phyloP scores from a whole-genome alignment of 2,797 vertebrate species.

The Eidolon dupreanum region DNA sequence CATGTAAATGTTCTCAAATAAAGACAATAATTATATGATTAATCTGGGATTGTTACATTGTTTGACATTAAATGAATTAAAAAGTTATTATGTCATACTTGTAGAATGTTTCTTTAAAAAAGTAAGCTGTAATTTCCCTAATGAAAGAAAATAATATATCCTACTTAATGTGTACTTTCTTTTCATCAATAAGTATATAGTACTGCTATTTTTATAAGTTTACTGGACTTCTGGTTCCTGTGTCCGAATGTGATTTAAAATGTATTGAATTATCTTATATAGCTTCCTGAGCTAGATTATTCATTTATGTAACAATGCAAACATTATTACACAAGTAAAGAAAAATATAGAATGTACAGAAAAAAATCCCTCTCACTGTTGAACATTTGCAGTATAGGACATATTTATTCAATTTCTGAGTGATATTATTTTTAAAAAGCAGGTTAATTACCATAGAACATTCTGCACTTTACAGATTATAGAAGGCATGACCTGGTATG shows the following conservation, averaged over 20 bases:
- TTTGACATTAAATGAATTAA: background rate
- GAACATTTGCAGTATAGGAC: background rate
- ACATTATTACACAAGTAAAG: background rate
- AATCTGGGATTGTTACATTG: background rate
- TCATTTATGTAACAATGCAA: background rate
- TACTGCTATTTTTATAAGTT: background rate
- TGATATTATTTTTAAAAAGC: background rate
- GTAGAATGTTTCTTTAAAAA: conserved; percentile 6
- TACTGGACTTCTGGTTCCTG: background rate
- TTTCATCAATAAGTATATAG: background rate
- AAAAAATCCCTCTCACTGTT: background rate
- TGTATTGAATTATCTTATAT: background rate
- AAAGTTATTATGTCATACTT: background rate
- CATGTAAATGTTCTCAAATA: background rate
- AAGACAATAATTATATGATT: background rate
- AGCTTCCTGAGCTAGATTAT: background rate
- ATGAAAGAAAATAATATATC: background rate
- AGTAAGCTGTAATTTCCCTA: background rate
- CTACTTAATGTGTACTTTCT: background rate
- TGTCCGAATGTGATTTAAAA: background rate
- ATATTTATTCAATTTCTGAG: background rate
- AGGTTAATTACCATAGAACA: background rate
- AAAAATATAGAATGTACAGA: background rate
- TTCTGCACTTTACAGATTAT: background rate
- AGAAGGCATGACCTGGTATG: background rate